phyloP scores from a whole-genome alignment of 2,113 vertebrate genomes.

The Clarias gariepinus region DNA sequence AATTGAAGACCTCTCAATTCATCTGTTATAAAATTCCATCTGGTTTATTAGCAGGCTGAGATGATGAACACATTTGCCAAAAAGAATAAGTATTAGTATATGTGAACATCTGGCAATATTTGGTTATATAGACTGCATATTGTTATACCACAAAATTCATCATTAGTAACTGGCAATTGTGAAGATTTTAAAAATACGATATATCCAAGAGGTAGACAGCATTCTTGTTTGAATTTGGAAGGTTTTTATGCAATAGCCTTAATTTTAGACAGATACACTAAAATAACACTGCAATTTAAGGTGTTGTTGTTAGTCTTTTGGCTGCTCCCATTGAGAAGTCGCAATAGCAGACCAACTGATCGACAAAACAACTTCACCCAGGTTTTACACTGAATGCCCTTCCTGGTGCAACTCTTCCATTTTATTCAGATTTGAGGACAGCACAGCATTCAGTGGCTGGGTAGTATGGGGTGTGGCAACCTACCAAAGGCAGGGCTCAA shows the following conservation, averaged over 20 bases:
- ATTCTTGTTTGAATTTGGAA: neutral
- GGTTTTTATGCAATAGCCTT: neutral
- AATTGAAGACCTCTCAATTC: constrained; percentile 12
- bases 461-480: no score
- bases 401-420: no score
- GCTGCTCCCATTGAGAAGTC: no score
- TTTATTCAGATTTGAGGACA: no score
- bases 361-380: no score
- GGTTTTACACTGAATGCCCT: no score
- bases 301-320: no score
- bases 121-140: neutral
- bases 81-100: no score
- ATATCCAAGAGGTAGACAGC: neutral
- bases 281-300: neutral
- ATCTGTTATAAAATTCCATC: constrained; percentile 7
- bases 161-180: neutral
- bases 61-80: neutral
- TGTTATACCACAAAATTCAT: neutral
- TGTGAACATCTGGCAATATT: neutral
- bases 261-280: neutral
- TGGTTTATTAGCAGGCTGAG: constrained; percentile 5
- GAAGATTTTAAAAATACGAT: neutral
- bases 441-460: no score
- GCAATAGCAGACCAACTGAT: no score
- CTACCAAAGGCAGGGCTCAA: no score